Conservation (phyloP, 2,113 vertebrate species). For the Opisthocomus hoazin region DNA sequence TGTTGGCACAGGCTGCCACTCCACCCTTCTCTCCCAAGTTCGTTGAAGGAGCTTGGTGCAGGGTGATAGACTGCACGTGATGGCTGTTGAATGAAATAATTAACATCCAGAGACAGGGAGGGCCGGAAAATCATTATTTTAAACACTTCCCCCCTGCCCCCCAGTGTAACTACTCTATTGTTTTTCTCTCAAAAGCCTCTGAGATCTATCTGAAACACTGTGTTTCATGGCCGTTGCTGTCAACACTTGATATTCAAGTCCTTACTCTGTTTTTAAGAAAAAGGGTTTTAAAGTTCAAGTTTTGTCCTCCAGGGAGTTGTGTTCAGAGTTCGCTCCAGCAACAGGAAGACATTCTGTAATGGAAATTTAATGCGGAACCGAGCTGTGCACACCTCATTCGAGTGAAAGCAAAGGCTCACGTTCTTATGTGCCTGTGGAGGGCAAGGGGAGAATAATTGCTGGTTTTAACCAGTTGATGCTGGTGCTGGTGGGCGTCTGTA, state of each 20-base stretch:
- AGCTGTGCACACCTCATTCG: not conserved
- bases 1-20: too few relatives aligned
- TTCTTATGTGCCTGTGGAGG: not conserved
- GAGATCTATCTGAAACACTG: not conserved
- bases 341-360: not conserved
- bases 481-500: not conserved
- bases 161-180: not conserved
- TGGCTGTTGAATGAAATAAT: not conserved
- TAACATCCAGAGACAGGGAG: not conserved
- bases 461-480: not conserved
- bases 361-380: not conserved
- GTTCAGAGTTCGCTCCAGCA: not conserved
- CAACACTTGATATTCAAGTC: not conserved
- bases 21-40: not conserved
- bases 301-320: not conserved
- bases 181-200: not conserved
- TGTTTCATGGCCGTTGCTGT: not conserved
- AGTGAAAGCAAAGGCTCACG: not conserved
- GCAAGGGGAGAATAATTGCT: not conserved
- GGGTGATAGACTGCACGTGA: rapidly evolving
- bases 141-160: not conserved
- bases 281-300: not conserved
- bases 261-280: not conserved
- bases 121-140: not conserved
- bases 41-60: not conserved